Evolutionary conservation across 2,113 vertebrate species (phyloP), one percentile per base, ranked within the genome.

Genomic region (Lophochroa leadbeateri): DNA sequence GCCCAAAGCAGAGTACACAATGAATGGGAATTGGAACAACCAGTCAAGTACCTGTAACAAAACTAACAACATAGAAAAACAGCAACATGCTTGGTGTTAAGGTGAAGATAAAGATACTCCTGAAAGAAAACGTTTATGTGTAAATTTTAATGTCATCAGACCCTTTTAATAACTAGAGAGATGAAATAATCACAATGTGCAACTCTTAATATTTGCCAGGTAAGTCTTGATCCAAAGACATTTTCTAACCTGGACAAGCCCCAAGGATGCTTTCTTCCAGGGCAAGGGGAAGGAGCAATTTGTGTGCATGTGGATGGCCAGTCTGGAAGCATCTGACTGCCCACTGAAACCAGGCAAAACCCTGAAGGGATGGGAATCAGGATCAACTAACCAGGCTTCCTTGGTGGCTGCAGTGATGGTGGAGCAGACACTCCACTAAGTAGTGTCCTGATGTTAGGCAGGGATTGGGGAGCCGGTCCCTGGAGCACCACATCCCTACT

Each of bases 361-460:
- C 46, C 46, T 44, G 31, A 29, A 37, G 69, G 50, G 11, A 16
- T 1, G 1, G n/a, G n/a, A 53, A 41, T 2, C 0, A 1, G 41
- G 46, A 41, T 7, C 0, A 0, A 24, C 15, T 29, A 7, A 37
- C 21, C 2, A 4, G 39, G 8, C 5, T 8, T 41, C 39, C 21
- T 11, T 60, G 15, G 14, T 46, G 23, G 21, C 41, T 3, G 0
- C 41, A 9, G 47, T 35, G 35, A 41, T 2, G 2, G 16, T 31
- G 31, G 52, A 67, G 35, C n/a, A 86, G 47, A 33, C 2, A 17
- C 6, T 80, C 41, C 41, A 13, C 43, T 11, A 3, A 53, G 39
- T 17, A 53, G 44, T 13, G 44, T 23, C 77, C 27, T 31, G 43
- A 21, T 63, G 21, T 4, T 39, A 29, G 21, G 31, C 28, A 50